Conservation (phyloP, 1,140 invertebrate genomes). For the Drosophila grimshawi region DNA sequence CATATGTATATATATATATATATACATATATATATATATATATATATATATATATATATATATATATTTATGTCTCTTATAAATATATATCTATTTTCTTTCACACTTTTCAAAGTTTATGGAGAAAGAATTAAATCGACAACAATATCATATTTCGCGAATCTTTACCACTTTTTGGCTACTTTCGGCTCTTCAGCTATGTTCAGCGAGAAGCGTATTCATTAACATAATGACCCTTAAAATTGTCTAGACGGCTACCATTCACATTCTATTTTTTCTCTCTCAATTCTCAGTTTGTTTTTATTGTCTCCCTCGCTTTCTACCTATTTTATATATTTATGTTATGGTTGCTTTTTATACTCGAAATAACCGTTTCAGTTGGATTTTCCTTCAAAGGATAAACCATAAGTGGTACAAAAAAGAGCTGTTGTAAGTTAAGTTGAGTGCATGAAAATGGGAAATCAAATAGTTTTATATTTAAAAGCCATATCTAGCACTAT, state of each 20-base stretch:
- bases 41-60: no score
- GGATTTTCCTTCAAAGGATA: no score
- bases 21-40: no score
- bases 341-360: background rate
- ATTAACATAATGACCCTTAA: constrained; percentile 73
- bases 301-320: background rate
- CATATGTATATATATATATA: no score
- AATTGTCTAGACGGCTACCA: constrained; percentile 63
- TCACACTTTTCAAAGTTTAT: background rate
- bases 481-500: no score
- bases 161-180: no score
- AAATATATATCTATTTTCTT: no score
- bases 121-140: background rate
- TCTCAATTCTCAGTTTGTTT: background rate
- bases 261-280: constrained; percentile 27
- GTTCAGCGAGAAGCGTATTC: constrained; percentile 39
- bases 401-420: no score
- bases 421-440: no score
- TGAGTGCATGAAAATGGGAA: no score
- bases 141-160: constrained; percentile 17
- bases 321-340: background rate
- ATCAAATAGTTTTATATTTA: no score
- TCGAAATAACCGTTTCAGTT: background rate
- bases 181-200: constrained; percentile 4
- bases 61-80: no score